These are phyloP conservation scores for Neodiprion fabricii DNA, from an alignment of 1,140 invertebrate genomes.

Conservation along the genomic window DNA sequence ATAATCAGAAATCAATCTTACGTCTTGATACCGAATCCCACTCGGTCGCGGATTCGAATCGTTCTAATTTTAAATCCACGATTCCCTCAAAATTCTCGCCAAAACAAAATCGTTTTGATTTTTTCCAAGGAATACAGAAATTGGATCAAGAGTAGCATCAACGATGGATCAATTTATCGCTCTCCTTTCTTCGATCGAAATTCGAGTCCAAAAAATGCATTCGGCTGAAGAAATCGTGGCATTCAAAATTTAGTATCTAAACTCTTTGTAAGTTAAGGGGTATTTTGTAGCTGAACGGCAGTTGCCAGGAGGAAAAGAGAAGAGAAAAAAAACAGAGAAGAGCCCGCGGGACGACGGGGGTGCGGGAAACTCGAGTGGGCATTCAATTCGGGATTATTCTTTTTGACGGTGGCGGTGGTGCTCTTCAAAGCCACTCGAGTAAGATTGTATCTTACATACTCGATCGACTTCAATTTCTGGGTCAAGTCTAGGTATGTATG, in stretches of 20 bases:
- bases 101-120: not conserved
- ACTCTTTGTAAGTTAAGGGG: not conserved
- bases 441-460: not conserved
- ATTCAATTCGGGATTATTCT: conserved; percentile 1
- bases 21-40: not conserved
- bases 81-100: not conserved
- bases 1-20: not conserved
- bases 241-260: too few relatives aligned
- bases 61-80: not conserved
- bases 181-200: too few relatives aligned
- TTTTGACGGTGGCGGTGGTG: not conserved
- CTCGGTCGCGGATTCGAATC: not conserved
- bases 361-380: not conserved
- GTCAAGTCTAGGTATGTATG: not conserved
- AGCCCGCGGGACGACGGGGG: not conserved
- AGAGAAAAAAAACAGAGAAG: not conserved
- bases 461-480: not conserved
- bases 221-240: too few relatives aligned
- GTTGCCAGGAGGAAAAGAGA: too few relatives aligned
- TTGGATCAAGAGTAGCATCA: too few relatives aligned
- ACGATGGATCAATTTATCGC: too few relatives aligned
- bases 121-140: not conserved
- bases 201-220: too few relatives aligned
- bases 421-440: not conserved
- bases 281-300: not conserved